Percentiles rank a stretch among this genome's conserved stretches.
Conservation (phyloP, 2,888 invertebrate species). For the Entomobrya proxima region DNA sequence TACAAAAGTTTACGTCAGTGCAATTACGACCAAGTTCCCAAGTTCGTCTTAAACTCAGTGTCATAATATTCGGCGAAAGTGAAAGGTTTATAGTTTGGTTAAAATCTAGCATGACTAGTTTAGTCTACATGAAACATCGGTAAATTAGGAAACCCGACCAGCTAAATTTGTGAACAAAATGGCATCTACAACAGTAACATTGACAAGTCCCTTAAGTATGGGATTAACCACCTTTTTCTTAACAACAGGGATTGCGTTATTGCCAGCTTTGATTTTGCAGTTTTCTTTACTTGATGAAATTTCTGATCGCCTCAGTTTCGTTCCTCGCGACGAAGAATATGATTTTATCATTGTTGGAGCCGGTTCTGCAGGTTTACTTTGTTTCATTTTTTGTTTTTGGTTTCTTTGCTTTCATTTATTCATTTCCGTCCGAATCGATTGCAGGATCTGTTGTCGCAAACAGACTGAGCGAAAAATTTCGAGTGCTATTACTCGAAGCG, state of each 20-base stretch:
- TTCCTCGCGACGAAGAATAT: conserved; percentile 66
- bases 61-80: no score
- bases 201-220: conserved; percentile 59
- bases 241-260: conserved; percentile 69
- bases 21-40: neutral
- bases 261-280: conserved; percentile 70
- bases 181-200: conserved; percentile 32
- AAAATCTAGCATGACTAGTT: conserved; percentile 3
- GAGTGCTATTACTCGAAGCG: conserved; percentile 52
- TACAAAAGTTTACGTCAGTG: neutral
- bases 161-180: conserved; percentile 33
- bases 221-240: conserved; percentile 62
- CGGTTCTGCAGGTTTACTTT: neutral
- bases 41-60: no score
- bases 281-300: conserved; percentile 71
- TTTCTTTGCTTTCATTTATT: no score
- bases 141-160: neutral
- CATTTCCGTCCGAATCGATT: conserved; percentile 57
- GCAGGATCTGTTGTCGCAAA: conserved; percentile 57
- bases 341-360: conserved; percentile 73
- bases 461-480: conserved; percentile 55
- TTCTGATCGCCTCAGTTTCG: conserved; percentile 65
- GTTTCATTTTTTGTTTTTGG: no score
- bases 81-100: no score
- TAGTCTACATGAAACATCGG: conserved; percentile 6